Evolutionary conservation across 1,140 invertebrate species (phyloP).

Genomic region (Atta texana): DNA sequence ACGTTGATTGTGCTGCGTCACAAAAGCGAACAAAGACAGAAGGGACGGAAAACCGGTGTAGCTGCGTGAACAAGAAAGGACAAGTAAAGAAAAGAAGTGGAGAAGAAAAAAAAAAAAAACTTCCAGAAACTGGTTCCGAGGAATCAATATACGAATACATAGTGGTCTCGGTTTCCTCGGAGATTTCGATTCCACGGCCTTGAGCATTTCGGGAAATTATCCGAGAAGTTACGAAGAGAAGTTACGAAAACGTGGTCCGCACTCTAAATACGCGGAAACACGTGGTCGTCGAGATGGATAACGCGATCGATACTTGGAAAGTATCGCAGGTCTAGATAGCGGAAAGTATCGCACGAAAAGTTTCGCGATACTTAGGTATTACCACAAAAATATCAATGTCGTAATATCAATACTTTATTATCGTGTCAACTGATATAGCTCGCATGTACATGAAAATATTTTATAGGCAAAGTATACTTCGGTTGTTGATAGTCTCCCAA

Average conservation of each 20-base stretch:
- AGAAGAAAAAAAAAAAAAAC: background rate
- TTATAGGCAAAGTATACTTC: background rate
- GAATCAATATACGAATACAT: conserved; percentile 33
- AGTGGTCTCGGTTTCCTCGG: background rate
- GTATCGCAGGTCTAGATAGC: conserved; percentile 19
- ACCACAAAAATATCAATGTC: conserved; percentile 29
- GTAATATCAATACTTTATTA: conserved; percentile 16
- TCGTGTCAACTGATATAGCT: background rate
- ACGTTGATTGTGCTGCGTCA: background rate
- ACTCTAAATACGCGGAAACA: conserved; percentile 23
- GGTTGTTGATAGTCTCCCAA: background rate
- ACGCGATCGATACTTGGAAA: conserved; percentile 49
- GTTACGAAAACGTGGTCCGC: conserved; percentile 59
- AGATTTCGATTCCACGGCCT: conserved; percentile 45
- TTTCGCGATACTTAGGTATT: conserved; percentile 30
- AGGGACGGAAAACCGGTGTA: background rate
- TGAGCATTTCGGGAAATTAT: conserved; percentile 44
- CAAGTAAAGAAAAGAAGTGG: background rate
- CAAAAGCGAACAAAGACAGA: background rate
- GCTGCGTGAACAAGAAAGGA: conserved; percentile 1
- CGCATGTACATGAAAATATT: conserved; percentile 7
- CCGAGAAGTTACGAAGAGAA: conserved; percentile 10
- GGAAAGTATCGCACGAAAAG: conserved; percentile 17
- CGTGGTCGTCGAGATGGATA: background rate
- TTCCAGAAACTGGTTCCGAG: conserved; percentile 52